Evolutionary conservation across 2,888 invertebrate genomes (phyloP).

Genomic region (Disparrhopalites patrizii): DNA sequence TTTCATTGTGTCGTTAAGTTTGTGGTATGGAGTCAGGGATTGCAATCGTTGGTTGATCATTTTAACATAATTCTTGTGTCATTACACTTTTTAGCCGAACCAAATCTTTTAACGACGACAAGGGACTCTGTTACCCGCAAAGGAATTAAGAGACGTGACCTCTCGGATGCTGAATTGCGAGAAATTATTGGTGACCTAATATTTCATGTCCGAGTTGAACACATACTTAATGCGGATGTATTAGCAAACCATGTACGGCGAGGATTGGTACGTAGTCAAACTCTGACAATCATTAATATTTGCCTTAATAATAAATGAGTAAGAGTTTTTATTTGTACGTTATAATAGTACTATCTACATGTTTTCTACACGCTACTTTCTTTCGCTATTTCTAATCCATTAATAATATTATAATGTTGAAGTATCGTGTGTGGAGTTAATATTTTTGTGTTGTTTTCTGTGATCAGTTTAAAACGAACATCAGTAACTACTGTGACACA

Average conservation of each 20-base stretch:
- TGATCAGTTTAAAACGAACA: too few species aligned
- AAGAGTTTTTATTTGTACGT: too few species aligned
- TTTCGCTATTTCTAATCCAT: too few species aligned
- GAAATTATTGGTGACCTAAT: constrained; percentile 79
- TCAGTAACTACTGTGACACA: too few species aligned
- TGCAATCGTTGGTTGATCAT: not conserved
- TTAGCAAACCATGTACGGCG: constrained; percentile 59
- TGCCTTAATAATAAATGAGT: not conserved
- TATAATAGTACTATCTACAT: too few species aligned
- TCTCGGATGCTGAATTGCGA: constrained; percentile 76
- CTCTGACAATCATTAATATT: not conserved
- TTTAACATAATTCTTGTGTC: not conserved
- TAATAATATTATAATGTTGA: too few species aligned
- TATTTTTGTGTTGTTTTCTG: too few species aligned
- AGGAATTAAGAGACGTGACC: constrained; percentile 73
- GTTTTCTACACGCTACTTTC: too few species aligned
- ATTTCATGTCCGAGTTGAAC: constrained; percentile 81
- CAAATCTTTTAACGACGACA: constrained; percentile 83
- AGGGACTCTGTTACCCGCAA: constrained; percentile 86
- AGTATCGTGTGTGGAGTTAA: too few species aligned
- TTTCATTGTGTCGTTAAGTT: not conserved
- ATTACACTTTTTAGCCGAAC: constrained; percentile 59
- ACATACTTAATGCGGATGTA: constrained; percentile 56
- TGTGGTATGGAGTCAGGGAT: not conserved
- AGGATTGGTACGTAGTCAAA: constrained; percentile 61